These are phyloP conservation scores for Diuraphis noxia DNA, from an alignment of 1,140 invertebrate genomes.

Conservation along the genomic window DNA sequence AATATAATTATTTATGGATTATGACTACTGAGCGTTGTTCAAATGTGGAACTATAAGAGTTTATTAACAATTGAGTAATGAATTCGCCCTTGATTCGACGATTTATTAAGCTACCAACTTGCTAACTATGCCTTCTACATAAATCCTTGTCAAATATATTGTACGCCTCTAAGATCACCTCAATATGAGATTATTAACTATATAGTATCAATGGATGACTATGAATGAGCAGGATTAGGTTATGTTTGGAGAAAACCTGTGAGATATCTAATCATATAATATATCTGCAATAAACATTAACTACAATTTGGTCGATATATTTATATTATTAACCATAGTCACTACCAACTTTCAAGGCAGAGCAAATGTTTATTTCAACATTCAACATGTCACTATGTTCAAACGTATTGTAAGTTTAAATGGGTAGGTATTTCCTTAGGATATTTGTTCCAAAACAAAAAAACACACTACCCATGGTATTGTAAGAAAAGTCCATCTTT, in stretches of 20 bases:
- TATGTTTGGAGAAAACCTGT: not conserved
- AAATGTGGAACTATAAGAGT: not conserved
- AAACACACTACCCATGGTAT: not conserved
- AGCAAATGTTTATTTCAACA: not conserved
- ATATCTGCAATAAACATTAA: not conserved
- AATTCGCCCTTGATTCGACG: not conserved
- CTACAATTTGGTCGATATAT: not conserved
- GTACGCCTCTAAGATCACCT: not conserved
- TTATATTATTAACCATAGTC: not conserved
- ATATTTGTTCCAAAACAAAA: not conserved
- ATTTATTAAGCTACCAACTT: not conserved
- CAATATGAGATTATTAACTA: not conserved
- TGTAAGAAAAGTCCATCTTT: not conserved
- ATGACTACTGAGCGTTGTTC: not conserved
- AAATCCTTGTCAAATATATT: not conserved
- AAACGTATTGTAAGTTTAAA: not conserved
- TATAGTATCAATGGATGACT: not conserved
- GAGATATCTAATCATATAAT: not conserved
- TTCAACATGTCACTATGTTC: not conserved
- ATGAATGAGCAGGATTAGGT: not conserved
- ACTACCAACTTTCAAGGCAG: not conserved
- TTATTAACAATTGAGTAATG: conserved; percentile 13
- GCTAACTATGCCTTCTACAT: not conserved
- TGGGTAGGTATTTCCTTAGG: not conserved
- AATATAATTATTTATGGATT: not conserved